These are phyloP conservation scores for Hesperia comma DNA, from an alignment of 2,888 invertebrate genomes.

Conservation along the genomic window DNA sequence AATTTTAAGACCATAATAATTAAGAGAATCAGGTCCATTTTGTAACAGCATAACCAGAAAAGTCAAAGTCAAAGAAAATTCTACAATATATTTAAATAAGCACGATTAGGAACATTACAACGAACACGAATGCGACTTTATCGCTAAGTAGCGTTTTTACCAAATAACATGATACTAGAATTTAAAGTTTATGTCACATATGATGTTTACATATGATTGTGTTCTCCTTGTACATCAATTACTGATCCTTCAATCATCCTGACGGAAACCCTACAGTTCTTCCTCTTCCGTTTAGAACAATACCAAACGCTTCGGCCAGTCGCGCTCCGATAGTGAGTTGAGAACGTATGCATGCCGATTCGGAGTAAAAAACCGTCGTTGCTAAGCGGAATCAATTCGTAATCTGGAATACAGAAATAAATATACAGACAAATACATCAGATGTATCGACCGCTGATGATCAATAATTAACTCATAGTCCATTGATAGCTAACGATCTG, in stretches of 20 bases:
- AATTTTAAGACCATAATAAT: too few relatives aligned
- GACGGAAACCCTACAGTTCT: conserved; percentile 34
- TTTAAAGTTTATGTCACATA: conserved; percentile 37
- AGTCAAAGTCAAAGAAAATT: too few relatives aligned
- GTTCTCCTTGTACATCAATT: conserved; percentile 41
- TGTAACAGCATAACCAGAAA: too few relatives aligned
- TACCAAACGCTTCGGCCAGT: conserved; percentile 39
- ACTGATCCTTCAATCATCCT: conserved; percentile 25
- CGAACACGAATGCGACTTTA: too few relatives aligned
- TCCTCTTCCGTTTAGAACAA: conserved; percentile 40
- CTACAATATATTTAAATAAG: too few relatives aligned
- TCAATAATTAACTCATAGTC: too few relatives aligned
- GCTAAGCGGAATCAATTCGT: conserved; percentile 33
- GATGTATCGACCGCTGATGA: too few relatives aligned
- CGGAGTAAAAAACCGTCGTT: conserved; percentile 28
- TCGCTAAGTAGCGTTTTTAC: too few relatives aligned
- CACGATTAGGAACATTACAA: too few relatives aligned
- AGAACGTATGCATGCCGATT: conserved; percentile 29
- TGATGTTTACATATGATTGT: conserved; percentile 48
- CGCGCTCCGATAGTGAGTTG: conserved; percentile 20
- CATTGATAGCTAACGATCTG: too few relatives aligned
- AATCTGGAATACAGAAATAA: conserved; percentile 25
- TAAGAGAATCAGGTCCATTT: too few relatives aligned
- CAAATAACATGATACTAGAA: too few relatives aligned
- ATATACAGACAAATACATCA: not conserved